Evolutionary conservation across 1,140 invertebrate species (phyloP).

Genomic region (Cephus cinctus): DNA sequence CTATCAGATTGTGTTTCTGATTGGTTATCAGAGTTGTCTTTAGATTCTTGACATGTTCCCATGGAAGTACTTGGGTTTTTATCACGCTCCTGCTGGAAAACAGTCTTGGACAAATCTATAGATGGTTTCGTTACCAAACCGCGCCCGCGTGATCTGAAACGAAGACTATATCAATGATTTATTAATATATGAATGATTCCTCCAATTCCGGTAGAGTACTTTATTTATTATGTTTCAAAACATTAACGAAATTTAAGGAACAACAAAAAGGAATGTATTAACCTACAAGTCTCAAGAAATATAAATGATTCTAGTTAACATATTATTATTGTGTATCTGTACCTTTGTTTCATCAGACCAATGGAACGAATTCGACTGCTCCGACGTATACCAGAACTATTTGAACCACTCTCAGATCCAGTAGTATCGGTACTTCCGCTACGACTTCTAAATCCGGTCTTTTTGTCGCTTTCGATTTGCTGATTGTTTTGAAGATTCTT

Average conservation of each 20-base stretch:
- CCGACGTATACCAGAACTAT: slow-evolving; percentile 49
- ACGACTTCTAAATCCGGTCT: slow-evolving; percentile 40
- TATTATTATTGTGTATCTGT: too few species aligned
- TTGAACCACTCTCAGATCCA: slow-evolving; percentile 51
- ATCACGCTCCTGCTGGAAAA: slow-evolving; percentile 34
- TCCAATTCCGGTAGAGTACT: too few species aligned
- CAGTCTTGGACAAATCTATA: slow-evolving; percentile 37
- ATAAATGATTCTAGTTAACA: too few species aligned
- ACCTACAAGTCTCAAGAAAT: too few species aligned
- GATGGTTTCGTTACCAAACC: slow-evolving; percentile 49
- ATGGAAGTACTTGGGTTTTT: slow-evolving; percentile 22
- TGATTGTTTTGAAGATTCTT: slow-evolving; percentile 25
- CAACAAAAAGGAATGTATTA: neutral
- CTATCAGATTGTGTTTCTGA: slow-evolving; percentile 37
- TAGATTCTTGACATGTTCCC: slow-evolving; percentile 27
- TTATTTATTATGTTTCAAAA: too few species aligned
- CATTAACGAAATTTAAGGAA: neutral
- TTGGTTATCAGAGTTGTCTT: slow-evolving; percentile 29
- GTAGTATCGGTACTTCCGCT: slow-evolving; percentile 52
- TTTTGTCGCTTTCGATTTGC: slow-evolving; percentile 39
- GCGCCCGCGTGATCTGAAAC: slow-evolving; percentile 41
- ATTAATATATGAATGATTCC: neutral
- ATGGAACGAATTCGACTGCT: slow-evolving; percentile 54
- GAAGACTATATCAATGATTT: slow-evolving; percentile 4
- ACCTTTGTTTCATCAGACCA: slow-evolving; percentile 50